Evolutionary conservation across 2,888 invertebrate genomes (phyloP).

Genomic region (Ochropleura plecta): DNA sequence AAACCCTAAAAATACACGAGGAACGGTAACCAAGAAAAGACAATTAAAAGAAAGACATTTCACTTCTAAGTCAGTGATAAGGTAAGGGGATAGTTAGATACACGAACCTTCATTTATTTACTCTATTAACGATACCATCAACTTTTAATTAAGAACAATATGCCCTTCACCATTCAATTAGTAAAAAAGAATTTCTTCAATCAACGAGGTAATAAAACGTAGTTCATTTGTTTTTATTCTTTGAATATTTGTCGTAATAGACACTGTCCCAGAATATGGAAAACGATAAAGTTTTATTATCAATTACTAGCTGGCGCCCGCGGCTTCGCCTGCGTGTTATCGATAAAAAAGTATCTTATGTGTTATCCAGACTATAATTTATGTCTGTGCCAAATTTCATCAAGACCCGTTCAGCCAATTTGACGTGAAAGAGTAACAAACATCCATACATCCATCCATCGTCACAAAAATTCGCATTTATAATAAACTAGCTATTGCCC

Average conservation of each 20-base stretch:
- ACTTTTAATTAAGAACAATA: slow-evolving; percentile 55
- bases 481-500: no score
- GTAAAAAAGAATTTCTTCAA: slow-evolving; percentile 35
- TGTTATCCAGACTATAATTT: no score
- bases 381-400: no score
- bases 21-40: background rate
- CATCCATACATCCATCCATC: no score
- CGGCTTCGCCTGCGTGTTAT: no score
- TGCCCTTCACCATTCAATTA: slow-evolving; percentile 55
- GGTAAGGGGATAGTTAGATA: background rate
- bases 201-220: slow-evolving; percentile 47
- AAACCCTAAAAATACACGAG: background rate
- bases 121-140: slow-evolving; percentile 37
- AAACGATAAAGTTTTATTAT: slow-evolving; percentile 28
- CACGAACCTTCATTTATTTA: slow-evolving; percentile 14
- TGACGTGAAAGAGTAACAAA: no score
- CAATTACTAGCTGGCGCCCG: background rate
- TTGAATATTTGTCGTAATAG: slow-evolving; percentile 43
- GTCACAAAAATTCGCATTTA: no score
- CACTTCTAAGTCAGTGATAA: background rate
- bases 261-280: background rate
- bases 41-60: background rate
- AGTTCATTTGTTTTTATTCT: slow-evolving; percentile 47
- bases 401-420: no score
- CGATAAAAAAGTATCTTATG: no score